phyloP scores from a whole-genome alignment of 2,113 vertebrate genomes.

The Meleagris gallopavo region DNA sequence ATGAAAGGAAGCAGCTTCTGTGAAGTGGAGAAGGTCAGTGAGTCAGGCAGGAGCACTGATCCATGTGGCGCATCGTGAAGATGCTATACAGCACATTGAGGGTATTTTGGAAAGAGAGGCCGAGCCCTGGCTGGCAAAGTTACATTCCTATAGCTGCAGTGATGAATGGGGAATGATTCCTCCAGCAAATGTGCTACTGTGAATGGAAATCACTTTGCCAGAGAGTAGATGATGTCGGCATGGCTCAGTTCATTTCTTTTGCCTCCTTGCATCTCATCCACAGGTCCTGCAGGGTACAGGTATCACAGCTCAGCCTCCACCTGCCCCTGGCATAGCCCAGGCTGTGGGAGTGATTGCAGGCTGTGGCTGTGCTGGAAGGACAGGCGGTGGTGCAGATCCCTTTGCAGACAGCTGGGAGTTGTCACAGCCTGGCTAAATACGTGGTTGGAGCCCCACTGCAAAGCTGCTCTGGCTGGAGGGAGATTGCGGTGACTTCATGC shows the following conservation, averaged over 20 bases:
- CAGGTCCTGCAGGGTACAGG: background rate
- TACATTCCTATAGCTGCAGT: background rate
- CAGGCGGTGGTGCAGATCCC: background rate
- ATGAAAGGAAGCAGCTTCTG: background rate
- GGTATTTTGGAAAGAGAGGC: background rate
- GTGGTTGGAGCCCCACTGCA: background rate
- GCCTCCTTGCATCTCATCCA: background rate
- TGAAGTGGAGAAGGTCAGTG: background rate
- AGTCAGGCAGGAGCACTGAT: background rate
- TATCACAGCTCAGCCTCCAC: background rate
- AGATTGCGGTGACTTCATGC: background rate
- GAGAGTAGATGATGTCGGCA: background rate
- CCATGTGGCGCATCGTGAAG: background rate
- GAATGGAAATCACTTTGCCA: conserved; percentile 6
- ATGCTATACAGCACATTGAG: background rate
- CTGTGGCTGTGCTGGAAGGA: background rate
- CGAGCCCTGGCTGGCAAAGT: background rate
- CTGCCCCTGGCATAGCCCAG: accelerated
- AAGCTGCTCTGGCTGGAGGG: background rate
- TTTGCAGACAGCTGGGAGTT: background rate
- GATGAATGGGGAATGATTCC: conserved; percentile 42
- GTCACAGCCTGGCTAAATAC: background rate
- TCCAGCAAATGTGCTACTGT: background rate
- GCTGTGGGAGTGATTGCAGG: background rate
- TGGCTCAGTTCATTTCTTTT: background rate